Evolutionary conservation across 2,888 invertebrate species (phyloP).

Genomic region (Drosophila histrio): DNA sequence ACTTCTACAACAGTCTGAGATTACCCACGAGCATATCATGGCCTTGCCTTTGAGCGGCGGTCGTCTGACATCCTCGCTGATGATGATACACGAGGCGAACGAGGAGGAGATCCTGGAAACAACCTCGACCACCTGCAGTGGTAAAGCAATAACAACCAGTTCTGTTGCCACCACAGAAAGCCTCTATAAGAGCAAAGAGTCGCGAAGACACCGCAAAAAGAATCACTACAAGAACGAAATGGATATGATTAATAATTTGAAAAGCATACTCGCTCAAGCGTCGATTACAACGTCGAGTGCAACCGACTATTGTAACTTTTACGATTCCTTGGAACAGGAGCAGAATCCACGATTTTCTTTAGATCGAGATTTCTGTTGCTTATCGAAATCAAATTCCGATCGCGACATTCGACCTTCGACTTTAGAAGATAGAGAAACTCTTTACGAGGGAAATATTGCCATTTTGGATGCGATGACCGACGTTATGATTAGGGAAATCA

Average conservation of each 20-base stretch:
- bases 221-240: slow-evolving; percentile 82
- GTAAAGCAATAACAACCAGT: neutral
- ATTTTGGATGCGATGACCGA: slow-evolving; percentile 65
- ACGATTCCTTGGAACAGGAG: neutral
- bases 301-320: neutral
- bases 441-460: slow-evolving; percentile 30
- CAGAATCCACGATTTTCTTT: neutral
- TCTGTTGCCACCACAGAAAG: neutral
- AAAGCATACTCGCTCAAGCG: slow-evolving; percentile 72
- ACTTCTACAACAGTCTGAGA: slow-evolving; percentile 62
- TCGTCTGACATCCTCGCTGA: slow-evolving; percentile 87
- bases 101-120: slow-evolving; percentile 86
- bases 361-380: neutral
- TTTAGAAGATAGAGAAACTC: slow-evolving; percentile 22
- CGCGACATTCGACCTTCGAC: slow-evolving; percentile 21
- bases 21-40: slow-evolving; percentile 51
- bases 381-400: slow-evolving; percentile 1
- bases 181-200: slow-evolving; percentile 53
- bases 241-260: slow-evolving; percentile 83
- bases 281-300: slow-evolving; percentile 1
- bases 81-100: slow-evolving; percentile 94
- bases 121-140: no score
- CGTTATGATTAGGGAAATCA: slow-evolving; percentile 77
- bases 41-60: slow-evolving; percentile 74
- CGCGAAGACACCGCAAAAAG: slow-evolving; percentile 80